Evolutionary conservation across 2,797 vertebrate species (phyloP).

Genomic region (Bradypus variegatus): DNA sequence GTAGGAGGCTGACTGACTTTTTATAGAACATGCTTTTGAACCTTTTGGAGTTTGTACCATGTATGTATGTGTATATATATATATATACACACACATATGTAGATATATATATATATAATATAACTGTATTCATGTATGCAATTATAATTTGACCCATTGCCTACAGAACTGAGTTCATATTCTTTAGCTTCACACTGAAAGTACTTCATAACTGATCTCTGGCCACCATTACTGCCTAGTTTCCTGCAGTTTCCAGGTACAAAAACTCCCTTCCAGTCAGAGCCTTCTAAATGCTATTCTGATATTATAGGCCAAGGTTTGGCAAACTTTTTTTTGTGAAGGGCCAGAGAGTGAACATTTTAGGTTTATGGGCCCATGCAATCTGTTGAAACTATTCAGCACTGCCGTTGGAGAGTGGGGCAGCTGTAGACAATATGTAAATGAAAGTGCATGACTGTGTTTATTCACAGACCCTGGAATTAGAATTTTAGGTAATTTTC

Average conservation of each 20-base stretch:
- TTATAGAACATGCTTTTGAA: background rate
- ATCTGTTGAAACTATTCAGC: background rate
- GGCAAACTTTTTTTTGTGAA: background rate
- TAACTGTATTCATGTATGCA: background rate
- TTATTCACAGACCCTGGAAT: background rate
- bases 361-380: too few relatives aligned
- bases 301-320: background rate
- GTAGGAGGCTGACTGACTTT: background rate
- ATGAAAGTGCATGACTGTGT: background rate
- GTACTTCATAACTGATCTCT: background rate
- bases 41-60: background rate
- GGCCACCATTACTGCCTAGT: background rate
- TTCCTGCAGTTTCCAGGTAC: background rate
- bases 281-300: background rate
- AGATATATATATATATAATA: background rate
- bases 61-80: background rate
- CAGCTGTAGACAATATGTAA: background rate
- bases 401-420: fast-evolving
- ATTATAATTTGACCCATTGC: background rate
- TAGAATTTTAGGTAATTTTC: background rate
- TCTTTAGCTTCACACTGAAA: background rate
- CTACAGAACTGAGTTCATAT: background rate
- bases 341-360: background rate
- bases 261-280: background rate
- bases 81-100: too few relatives aligned